A percentile compares a stretch with the other conserved stretches of the same genome.
Evolutionary conservation across 2,797 vertebrate genomes (phyloP).

Genomic region (Acridotheres tristis): DNA sequence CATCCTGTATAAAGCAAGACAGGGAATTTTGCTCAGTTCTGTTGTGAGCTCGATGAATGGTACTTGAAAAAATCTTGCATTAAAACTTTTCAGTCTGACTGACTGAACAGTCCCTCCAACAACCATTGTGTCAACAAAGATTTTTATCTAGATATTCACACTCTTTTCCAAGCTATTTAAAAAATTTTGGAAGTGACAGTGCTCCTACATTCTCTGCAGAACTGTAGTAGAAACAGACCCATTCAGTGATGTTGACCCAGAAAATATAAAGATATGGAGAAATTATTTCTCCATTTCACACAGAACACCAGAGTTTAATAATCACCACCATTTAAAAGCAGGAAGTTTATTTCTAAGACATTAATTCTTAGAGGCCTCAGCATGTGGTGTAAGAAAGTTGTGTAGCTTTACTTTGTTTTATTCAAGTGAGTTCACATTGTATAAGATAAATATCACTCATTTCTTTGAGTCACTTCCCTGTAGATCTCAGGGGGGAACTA

Average conservation of each 20-base stretch:
- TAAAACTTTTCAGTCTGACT: not conserved
- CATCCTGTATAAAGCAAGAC: slow-evolving; percentile 7
- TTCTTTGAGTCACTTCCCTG: not conserved
- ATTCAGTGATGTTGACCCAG: not conserved
- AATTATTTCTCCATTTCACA: not conserved
- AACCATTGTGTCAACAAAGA: not conserved
- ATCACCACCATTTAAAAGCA: not conserved
- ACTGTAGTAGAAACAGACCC: not conserved
- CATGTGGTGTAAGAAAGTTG: not conserved
- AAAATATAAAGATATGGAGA: not conserved
- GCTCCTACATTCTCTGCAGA: not conserved
- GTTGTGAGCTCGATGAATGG: not conserved
- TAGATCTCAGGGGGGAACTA: not conserved
- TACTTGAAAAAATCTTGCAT: not conserved
- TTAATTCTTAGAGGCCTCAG: not conserved
- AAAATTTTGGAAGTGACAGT: not conserved
- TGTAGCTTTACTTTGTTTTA: not conserved
- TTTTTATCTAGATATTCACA: not conserved
- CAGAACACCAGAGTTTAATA: not conserved
- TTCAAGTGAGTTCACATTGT: not conserved
- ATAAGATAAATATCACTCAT: not conserved
- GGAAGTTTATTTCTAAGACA: not conserved
- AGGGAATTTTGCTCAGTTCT: not conserved
- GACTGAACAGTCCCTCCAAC: not conserved
- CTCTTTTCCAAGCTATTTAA: not conserved